Evolutionary conservation across 92 coral and sea anemone species (phyloP).

Genomic region (Paramuricea clavata): DNA sequence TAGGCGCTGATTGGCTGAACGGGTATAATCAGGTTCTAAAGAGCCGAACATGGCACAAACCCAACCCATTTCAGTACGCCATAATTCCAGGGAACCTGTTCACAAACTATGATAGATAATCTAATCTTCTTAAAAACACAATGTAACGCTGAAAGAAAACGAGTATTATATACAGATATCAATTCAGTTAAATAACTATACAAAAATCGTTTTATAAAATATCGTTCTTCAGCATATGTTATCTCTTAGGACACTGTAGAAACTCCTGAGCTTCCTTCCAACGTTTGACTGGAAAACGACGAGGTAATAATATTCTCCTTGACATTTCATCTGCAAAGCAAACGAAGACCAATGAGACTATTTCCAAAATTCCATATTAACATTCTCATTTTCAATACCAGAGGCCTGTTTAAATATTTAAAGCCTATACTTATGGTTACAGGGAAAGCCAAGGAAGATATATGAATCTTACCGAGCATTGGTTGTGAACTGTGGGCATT

Average conservation of each 20-base stretch:
- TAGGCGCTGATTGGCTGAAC: too few relatives aligned
- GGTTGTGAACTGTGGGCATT: neutral
- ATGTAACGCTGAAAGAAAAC: neutral
- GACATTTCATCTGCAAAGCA: constrained; percentile 69
- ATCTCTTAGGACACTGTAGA: constrained; percentile 49
- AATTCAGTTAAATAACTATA: neutral
- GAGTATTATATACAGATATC: neutral
- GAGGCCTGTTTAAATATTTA: too few relatives aligned
- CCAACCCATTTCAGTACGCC: too few relatives aligned
- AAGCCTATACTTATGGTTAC: too few relatives aligned
- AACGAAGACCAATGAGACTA: neutral
- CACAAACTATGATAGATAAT: too few relatives aligned
- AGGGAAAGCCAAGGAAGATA: neutral
- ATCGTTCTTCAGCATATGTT: neutral
- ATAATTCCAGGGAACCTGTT: too few relatives aligned
- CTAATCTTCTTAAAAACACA: neutral
- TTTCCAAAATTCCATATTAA: too few relatives aligned
- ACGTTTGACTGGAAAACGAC: constrained; percentile 74
- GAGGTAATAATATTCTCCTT: constrained; percentile 66
- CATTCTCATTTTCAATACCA: too few relatives aligned
- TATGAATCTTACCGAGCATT: neutral
- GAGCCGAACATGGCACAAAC: too few relatives aligned
- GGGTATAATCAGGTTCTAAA: too few relatives aligned
- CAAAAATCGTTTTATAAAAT: neutral
- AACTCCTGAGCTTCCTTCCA: constrained; percentile 82